phyloP scores from a whole-genome alignment of 2,113 vertebrate genomes.

The Cyprinodon variegatus region DNA sequence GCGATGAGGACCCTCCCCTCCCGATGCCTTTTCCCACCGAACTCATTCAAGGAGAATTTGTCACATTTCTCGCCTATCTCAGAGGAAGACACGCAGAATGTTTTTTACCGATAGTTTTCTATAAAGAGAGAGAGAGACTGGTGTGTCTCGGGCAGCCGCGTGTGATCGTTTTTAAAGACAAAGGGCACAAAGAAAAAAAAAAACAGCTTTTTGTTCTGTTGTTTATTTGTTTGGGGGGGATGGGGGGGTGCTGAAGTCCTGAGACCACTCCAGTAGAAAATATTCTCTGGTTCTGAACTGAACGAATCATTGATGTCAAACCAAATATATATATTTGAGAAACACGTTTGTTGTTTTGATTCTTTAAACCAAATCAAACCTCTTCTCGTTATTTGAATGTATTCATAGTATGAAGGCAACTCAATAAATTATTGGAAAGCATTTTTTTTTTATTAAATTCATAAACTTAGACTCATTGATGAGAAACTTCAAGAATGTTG shows the following conservation, averaged over 20 bases:
- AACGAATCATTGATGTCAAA: conserved; percentile 76
- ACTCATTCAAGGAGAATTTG: conserved; percentile 51
- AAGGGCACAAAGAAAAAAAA: conserved; percentile 24
- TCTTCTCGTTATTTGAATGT: neutral
- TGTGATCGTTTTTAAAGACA: conserved; percentile 47
- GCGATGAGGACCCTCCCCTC: conserved; percentile 20
- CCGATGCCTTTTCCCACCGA: conserved; percentile 52
- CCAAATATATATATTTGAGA: conserved; percentile 83
- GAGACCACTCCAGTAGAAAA: conserved; percentile 36
- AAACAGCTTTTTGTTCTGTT: conserved; percentile 64
- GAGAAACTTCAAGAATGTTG: no score
- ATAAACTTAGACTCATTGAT: no score
- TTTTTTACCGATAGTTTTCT: conserved; percentile 81
- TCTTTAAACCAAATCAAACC: neutral
- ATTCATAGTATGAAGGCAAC: neutral
- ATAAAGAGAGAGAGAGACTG: conserved; percentile 69
- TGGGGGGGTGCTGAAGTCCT: conserved; percentile 57
- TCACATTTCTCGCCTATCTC: conserved; percentile 58
- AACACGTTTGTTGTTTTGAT: conserved; percentile 27
- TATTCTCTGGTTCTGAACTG: conserved; percentile 66
- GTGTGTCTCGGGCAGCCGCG: conserved; percentile 65
- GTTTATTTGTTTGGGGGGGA: conserved; percentile 11
- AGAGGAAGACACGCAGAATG: conserved; percentile 74
- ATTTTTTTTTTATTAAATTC: no score
- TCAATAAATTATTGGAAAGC: neutral